Evolutionary conservation across 2,888 invertebrate species (phyloP).

Genomic region (Trachelus iudaicus): DNA sequence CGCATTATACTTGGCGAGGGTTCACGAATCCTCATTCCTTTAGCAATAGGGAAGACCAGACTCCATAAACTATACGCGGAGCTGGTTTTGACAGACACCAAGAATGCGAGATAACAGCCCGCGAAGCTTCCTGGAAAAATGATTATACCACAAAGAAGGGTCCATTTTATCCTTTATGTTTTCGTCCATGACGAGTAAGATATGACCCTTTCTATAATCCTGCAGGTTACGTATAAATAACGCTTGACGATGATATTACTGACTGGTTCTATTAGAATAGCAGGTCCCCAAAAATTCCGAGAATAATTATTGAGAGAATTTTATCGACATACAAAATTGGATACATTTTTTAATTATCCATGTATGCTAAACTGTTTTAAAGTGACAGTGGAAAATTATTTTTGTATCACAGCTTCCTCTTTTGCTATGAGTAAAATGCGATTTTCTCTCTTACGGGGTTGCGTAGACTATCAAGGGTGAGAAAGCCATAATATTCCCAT

Average conservation of each 20-base stretch:
- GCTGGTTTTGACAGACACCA: slow-evolving; percentile 50
- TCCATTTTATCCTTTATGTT: neutral
- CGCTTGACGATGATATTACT: neutral
- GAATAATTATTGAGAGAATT: neutral
- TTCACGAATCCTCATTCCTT: slow-evolving; percentile 27
- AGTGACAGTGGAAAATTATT: neutral
- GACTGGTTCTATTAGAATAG: neutral
- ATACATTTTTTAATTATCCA: no score
- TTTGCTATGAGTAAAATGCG: neutral
- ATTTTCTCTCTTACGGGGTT: neutral
- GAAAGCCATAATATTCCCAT: neutral
- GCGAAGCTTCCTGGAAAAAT: slow-evolving; percentile 28
- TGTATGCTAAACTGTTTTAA: neutral
- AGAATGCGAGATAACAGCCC: slow-evolving; percentile 8
- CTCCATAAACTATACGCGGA: slow-evolving; percentile 48
- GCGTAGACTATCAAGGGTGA: neutral
- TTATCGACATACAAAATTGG: neutral
- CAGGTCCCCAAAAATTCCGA: neutral
- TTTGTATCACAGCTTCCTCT: neutral
- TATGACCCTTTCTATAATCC: neutral
- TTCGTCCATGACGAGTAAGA: neutral
- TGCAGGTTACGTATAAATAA: neutral
- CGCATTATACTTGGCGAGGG: slow-evolving; percentile 46
- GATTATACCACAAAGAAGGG: neutral
- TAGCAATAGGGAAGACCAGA: slow-evolving; percentile 34